Evolutionary conservation across 2,888 invertebrate genomes (phyloP), one percentile per base, ranked within the genome.

Genomic region (Meteorus cinctellus): DNA sequence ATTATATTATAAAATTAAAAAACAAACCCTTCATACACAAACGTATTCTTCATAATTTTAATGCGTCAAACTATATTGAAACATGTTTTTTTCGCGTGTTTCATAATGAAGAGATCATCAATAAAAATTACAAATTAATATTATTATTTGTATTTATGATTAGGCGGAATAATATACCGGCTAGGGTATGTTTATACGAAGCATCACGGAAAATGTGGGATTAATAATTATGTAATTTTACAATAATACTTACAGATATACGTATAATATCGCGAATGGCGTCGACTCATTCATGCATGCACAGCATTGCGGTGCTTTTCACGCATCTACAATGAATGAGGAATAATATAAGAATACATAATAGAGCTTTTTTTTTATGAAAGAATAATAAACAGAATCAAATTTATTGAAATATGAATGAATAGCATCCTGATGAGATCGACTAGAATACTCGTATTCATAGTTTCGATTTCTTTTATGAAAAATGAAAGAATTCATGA

Each of bases 171-270:
- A 75, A 48, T 72, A 71, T 76, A 75, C 76, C 65, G 70, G 67
- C 67, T 78, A 76, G 63, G 70, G 70, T 75, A 78, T 71, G 76
- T 76, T 78, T 79, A 76, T 79, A 77, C 72, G 72, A 74, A 72
- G 72, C 29, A 62, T 34, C 36, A 19, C 68, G 41, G 55, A 60
- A 70, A 34, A 67, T 73, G 67, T 62, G 62, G 62, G 29, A 29
- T 62, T 31, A 41, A 62, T 62, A 62, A 29, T 16, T 62, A 29
- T 8, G 24, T 60, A 29, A 60, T 29, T 10, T 29, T 19, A 55
- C 8, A 10, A 19, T 55, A 19, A 55, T 55, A 19, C 24, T 10
- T 45, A 66, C 14, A 66, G 6, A 63, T 34, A 63, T 34, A 62
- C 16, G 14, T 63, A 31, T 34, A 34, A 27, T 41, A 45, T 66